Conservation (phyloP, 2,113 vertebrate genomes). For the Pseudorasbora parva region DNA sequence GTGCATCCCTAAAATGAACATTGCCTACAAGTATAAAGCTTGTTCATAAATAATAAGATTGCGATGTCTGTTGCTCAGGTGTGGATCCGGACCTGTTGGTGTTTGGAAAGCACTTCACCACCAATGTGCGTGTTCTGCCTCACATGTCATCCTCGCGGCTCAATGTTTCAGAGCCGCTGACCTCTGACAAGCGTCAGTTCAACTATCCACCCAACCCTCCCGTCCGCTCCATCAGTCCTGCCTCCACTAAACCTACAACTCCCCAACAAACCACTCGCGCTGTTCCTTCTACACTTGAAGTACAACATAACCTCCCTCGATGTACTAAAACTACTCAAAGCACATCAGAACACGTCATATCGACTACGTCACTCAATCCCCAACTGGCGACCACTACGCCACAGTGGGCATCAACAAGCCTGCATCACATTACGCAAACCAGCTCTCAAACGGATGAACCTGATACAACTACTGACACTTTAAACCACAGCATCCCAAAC, state of each 20-base stretch:
- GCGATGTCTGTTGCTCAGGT: slow-evolving; percentile 72
- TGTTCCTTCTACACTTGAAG: background rate
- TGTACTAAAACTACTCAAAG: background rate
- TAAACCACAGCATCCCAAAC: slow-evolving; percentile 8
- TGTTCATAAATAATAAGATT: background rate
- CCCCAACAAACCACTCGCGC: slow-evolving; percentile 21
- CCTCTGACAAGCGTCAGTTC: slow-evolving; percentile 76
- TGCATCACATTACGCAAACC: background rate
- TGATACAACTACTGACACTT: slow-evolving; percentile 3
- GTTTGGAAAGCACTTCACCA: slow-evolving; percentile 82
- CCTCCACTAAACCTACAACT: slow-evolving; percentile 31
- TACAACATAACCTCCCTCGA: background rate
- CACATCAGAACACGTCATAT: background rate
- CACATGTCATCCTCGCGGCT: slow-evolving; percentile 68
- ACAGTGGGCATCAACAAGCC: background rate
- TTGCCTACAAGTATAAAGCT: background rate
- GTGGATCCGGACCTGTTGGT: slow-evolving; percentile 91
- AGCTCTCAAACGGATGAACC: background rate
- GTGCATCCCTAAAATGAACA: background rate
- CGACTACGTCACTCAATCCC: background rate
- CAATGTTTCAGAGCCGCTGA: slow-evolving; percentile 72
- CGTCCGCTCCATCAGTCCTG: slow-evolving; percentile 55
- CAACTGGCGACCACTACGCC: background rate
- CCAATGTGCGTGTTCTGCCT: slow-evolving; percentile 72
- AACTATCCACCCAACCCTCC: slow-evolving; percentile 68